Conservation (phyloP, 2,888 invertebrate genomes). For the Netelia fuscicornis region DNA sequence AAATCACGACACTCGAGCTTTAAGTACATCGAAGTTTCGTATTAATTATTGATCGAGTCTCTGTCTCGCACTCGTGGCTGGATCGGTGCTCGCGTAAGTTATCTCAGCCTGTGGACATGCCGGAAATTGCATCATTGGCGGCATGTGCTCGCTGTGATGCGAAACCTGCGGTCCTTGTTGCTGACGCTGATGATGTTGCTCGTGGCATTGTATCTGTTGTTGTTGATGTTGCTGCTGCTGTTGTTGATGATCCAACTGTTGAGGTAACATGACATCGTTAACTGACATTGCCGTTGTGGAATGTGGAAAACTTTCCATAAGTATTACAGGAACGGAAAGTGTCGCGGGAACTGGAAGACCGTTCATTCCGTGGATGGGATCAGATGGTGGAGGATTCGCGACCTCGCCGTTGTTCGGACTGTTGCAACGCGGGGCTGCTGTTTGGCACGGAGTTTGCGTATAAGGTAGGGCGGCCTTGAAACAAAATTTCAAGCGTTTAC, state of each 20-base stretch:
- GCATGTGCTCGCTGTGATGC: constrained; percentile 72
- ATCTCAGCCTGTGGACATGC: constrained; percentile 79
- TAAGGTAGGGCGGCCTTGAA: constrained; percentile 78
- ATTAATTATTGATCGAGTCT: constrained; percentile 74
- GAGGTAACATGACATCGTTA: constrained; percentile 73
- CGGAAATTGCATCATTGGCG: constrained; percentile 79
- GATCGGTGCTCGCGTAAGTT: constrained; percentile 77
- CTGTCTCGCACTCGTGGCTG: constrained; percentile 75
- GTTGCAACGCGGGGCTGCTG: constrained; percentile 45
- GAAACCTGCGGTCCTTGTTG: constrained; percentile 67
- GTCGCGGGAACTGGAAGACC: constrained; percentile 76
- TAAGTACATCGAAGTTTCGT: constrained; percentile 25
- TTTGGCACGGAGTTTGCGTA: constrained; percentile 75
- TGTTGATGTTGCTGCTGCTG: constrained; percentile 70
- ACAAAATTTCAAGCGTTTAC: background rate
- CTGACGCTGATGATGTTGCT: constrained; percentile 74
- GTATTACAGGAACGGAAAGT: constrained; percentile 79
- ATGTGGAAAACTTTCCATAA: constrained; percentile 80
- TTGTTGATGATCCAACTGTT: constrained; percentile 68
- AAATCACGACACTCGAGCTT: constrained; percentile 13
- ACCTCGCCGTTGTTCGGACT: constrained; percentile 29
- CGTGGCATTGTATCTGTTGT: constrained; percentile 73
- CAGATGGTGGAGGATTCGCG: constrained; percentile 64
- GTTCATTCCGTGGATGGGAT: constrained; percentile 76
- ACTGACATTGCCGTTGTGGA: constrained; percentile 74